Base-by-base conservation (phyloP, 2,888 invertebrate species). In the Pollenia amentaria region DNA sequence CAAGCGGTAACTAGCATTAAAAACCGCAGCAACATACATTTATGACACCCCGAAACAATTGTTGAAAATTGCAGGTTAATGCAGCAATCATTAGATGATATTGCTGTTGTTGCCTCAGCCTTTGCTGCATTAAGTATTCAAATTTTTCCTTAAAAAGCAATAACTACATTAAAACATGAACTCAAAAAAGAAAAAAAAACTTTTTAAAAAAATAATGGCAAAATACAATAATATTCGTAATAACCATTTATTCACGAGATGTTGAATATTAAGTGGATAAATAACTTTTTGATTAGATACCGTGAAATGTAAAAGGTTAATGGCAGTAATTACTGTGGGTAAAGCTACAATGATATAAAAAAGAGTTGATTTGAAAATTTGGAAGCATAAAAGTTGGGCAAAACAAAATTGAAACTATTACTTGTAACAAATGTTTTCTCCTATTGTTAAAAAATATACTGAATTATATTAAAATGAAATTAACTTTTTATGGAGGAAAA, bases 41-140 rank as follows among this genome's bases (percentile, higher is more conserved):
- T 86, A 83, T 86, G 79, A 86, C 86, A 86, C 86, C 79, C 86
- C 79, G 75, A 83, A 86, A 83, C 75, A 76, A 79, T 83, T 86
- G 75, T 79, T 72, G 64, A 76, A 86, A 86, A 86, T 86, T 86
- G 83, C 83, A 83, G 82, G 86, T 79, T 79, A 86, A 86, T 86
- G 75, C 83, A 51, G 72, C 81, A 70, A 72, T 79, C 70, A 79
- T 83, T 83, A 83, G 57, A 2, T 73, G 57, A 16, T 62, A 67
- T 40, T 57, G 64, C 18, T 48, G 48, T 18, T 48, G 14, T 12
- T 38, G 40, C 67, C 29, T 29, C 29, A 29, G 29, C 29, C 29
- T 29, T 29, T 60, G 82, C 83, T 44, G 55, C 77, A 64, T 55
- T 51, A 72, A 53, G 44, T 44, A 72, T 67, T 62, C 21, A 82